Evolutionary conservation across 2,888 invertebrate species (phyloP).

Genomic region (Nycteola revayana): DNA sequence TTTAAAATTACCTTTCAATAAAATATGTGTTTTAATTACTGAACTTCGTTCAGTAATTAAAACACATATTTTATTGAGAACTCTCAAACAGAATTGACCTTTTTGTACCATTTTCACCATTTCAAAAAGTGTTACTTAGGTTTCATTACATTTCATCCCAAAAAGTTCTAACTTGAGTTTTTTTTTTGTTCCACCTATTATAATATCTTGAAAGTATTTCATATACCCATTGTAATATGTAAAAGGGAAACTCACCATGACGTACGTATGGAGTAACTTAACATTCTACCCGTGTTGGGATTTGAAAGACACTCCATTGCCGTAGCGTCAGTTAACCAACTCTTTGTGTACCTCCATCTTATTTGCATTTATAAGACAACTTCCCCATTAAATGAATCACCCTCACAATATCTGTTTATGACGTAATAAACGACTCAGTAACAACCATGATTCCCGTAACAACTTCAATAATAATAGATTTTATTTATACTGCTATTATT

Average conservation of each 20-base stretch:
- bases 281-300: slow-evolving; percentile 8
- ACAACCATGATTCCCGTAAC: neutral
- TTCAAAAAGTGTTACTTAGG: too few species aligned
- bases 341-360: slow-evolving; percentile 12
- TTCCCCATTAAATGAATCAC: slow-evolving; percentile 13
- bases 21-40: too few species aligned
- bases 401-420: slow-evolving; percentile 1
- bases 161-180: too few species aligned
- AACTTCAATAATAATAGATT: slow-evolving; percentile 1
- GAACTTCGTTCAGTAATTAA: too few species aligned
- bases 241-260: neutral
- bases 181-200: too few species aligned
- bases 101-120: too few species aligned
- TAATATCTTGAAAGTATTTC: slow-evolving; percentile 12
- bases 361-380: slow-evolving; percentile 12
- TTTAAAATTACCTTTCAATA: too few species aligned
- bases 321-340: slow-evolving; percentile 20
- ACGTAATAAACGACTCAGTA: neutral
- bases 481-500: slow-evolving; percentile 5
- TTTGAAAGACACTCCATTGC: slow-evolving; percentile 18
- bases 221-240: neutral
- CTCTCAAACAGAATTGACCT: too few species aligned
- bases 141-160: too few species aligned
- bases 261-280: slow-evolving; percentile 4
- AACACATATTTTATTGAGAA: too few species aligned